Evolutionary conservation across 1,140 invertebrate species (phyloP), one percentile per base, ranked within the genome.

Genomic region (Antheraea mylitta): DNA sequence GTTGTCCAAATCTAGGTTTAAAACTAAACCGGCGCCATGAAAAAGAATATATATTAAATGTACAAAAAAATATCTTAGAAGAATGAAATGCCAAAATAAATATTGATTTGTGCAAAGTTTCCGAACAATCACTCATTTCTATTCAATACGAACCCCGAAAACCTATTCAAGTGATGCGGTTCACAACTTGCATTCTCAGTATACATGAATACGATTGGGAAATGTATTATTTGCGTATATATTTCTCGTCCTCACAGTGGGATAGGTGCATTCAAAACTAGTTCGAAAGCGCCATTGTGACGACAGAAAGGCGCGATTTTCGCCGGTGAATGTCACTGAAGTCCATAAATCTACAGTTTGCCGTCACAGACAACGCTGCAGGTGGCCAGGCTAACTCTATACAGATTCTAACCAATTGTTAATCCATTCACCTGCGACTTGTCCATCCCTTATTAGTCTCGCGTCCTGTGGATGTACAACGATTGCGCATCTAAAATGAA

Each of bases 261-360:
- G 75, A 66, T 77, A 78, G 73, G n/a, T 59, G 68, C 72, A 76
- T 73, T 76, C 75, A 74, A 70, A 79, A 83, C 79, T 82, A 83
- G 85, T 82, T 73, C 68, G 76, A 75, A 74, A 68, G 59, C 18
- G 76, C 77, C 73, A 82, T 83, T 86, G 81, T 83, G 68, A 42
- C 58, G 69, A 64, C 80, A 81, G 84, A 83, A 86, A 79, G 80
- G 75, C 70, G 71, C 66, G 74, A 82, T 83, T 87, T 80, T 87
- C 84, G 78, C 74, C 75, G 78, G 75, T 71, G 71, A 68, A 64
- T 77, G 73, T 78, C 67, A 59, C 70, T 71, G 59, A 71, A 66
- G 48, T 66, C 67, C 72, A 80, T 85, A 84, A 87, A 87, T 87
- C 82, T 81, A 73, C 72, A 78, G 63, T 73, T 73, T 75, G 53